phyloP scores from a whole-genome alignment of 2,888 invertebrate species.

The Coelinius sp. region DNA sequence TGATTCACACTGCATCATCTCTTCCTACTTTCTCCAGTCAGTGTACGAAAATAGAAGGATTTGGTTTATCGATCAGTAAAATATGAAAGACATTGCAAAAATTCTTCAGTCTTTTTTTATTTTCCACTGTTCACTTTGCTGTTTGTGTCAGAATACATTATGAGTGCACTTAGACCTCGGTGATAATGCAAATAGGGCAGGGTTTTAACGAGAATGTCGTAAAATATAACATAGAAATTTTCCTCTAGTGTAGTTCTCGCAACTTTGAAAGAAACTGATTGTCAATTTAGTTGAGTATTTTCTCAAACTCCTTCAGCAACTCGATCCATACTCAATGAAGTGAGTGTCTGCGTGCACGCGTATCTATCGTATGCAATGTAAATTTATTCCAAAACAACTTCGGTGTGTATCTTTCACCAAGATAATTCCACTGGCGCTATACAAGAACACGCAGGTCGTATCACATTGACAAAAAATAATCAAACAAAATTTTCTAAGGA shows the following conservation, averaged over 20 bases:
- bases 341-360: background rate
- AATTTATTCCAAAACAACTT: constrained; percentile 10
- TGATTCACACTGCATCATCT: constrained; percentile 5
- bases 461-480: background rate
- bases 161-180: constrained; percentile 33
- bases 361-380: background rate
- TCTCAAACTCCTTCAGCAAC: background rate
- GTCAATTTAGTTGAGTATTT: background rate
- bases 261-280: background rate
- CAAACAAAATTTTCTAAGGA: background rate
- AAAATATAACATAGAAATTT: background rate
- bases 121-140: background rate
- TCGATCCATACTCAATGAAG: background rate
- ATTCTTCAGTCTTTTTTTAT: no score
- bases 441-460: background rate
- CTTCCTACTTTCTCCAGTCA: background rate
- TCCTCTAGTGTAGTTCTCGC: background rate
- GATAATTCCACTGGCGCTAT: background rate
- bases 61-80: constrained; percentile 17
- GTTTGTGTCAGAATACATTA: background rate
- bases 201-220: background rate
- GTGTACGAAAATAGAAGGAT: constrained; percentile 30
- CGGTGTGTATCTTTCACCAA: background rate
- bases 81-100: background rate
- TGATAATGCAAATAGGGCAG: constrained; percentile 31